Evolutionary conservation across 2,888 invertebrate genomes (phyloP).

Genomic region (Drosophila macrospina): DNA sequence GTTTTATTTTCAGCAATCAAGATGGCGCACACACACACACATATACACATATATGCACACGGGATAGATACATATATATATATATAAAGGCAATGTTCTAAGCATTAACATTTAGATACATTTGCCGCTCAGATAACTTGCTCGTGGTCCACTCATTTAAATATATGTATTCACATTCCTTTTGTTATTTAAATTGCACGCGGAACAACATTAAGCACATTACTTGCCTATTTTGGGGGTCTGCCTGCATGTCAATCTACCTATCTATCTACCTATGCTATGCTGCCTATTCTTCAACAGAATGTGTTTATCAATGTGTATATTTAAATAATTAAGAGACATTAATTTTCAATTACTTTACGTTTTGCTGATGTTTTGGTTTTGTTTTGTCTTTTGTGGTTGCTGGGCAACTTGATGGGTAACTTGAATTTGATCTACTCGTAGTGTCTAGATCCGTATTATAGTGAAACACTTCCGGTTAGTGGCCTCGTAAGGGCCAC

Average conservation of each 20-base stretch:
- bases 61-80: too few relatives aligned
- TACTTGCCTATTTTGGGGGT: conserved; percentile 34
- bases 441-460: conserved; percentile 23
- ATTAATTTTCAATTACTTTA: conserved; percentile 61
- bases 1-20: conserved; percentile 44
- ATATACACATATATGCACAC: conserved; percentile 20
- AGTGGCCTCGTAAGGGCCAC: conserved; percentile 51
- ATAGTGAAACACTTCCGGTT: conserved; percentile 47
- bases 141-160: conserved; percentile 49
- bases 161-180: conserved; percentile 29
- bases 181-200: conserved; percentile 79
- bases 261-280: neutral
- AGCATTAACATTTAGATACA: conserved; percentile 45
- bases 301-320: conserved; percentile 27
- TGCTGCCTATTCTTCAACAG: conserved; percentile 1
- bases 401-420: conserved; percentile 24
- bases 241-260: conserved; percentile 23
- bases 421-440: conserved; percentile 29
- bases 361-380: conserved; percentile 13
- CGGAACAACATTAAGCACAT: conserved; percentile 66
- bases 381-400: conserved; percentile 7
- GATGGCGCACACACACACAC: conserved; percentile 44
- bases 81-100: conserved; percentile 58
- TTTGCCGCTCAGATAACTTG: conserved; percentile 33
- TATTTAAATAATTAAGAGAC: conserved; percentile 45